These are phyloP conservation scores for Cyclina sinensis DNA, from an alignment of 1,140 invertebrate species.

Conservation along the genomic window DNA sequence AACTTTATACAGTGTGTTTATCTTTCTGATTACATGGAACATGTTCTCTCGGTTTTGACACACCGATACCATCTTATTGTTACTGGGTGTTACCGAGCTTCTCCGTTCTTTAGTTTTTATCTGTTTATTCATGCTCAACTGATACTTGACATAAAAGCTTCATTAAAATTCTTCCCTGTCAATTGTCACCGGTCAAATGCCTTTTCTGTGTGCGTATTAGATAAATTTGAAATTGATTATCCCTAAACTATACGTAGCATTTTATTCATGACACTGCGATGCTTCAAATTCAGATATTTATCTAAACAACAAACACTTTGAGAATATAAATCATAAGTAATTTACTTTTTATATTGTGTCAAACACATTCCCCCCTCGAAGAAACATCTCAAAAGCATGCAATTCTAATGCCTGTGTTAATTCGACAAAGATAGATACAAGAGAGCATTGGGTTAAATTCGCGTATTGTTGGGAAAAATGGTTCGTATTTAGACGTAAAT, in stretches of 20 bases:
- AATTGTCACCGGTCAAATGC: not conserved
- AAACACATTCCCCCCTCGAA: constrained; percentile 33
- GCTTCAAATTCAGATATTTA: not conserved
- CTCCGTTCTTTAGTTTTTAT: too few relatives aligned
- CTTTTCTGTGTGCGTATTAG: not conserved
- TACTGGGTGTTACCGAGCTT: too few relatives aligned
- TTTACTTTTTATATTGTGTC: constrained; percentile 34
- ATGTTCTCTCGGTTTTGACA: too few relatives aligned
- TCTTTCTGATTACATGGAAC: too few relatives aligned
- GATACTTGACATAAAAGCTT: not conserved
- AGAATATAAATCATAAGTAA: constrained; percentile 7
- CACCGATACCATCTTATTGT: too few relatives aligned
- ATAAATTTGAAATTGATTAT: constrained; percentile 37
- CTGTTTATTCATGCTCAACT: too few relatives aligned
- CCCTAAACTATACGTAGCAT: not conserved
- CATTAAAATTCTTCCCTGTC: not conserved
- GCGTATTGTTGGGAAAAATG: constrained; percentile 9
- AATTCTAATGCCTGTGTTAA: constrained; percentile 17
- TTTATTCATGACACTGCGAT: not conserved
- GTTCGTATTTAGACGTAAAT: constrained; percentile 1
- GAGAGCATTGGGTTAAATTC: constrained; percentile 12
- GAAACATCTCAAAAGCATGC: not conserved
- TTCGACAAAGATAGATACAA: constrained; percentile 47
- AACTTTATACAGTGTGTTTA: too few relatives aligned
- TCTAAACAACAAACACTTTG: not conserved